Base-by-base conservation (phyloP, 2,888 invertebrate species). In the Lacanobia wlatinum region DNA sequence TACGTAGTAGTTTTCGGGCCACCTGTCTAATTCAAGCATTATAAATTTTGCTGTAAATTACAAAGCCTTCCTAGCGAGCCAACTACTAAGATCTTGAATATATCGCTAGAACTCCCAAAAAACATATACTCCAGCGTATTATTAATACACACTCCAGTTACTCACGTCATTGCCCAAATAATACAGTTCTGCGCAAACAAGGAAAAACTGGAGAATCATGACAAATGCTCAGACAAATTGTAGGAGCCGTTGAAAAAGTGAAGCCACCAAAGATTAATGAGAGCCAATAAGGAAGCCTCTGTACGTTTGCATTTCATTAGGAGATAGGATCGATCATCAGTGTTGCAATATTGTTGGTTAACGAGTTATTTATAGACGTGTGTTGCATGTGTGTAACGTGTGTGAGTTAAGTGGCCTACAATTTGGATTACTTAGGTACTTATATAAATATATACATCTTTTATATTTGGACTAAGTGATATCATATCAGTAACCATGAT, bases 231-330 rank as follows among this genome's bases (percentile, higher is more conserved):
- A 90, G 91, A 93, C 92, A 92, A 92, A 92, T 92, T 92, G 91
- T 90, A 71, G 84, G 89, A 89, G 90, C 91, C 90, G 82, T 87
- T 90, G 92, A 93, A 94, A 93, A 94, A 94, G 92, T 89, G 91
- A 91, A 92, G 89, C 91, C 88, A 87, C 89, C 87, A 87, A 91
- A 94, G 94, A 94, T 92, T 93, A 94, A 94, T 93, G 93, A 89
- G 90, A 87, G 84, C 87, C 90, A 88, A 88, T 91, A 87, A 91
- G 89, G 90, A 90, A 89, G 86, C 87, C 84, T 84, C 87, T 84
- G 87, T 90, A 87, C 91, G 92, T 93, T 93, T 93, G 91, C 93
- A 92, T 92, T 93, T 93, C 93, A 93, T 94, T 93, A 93, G 88
- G 40, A 40, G 73, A 82, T 85, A 83, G 75, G 75, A 85, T 87